These are phyloP conservation scores for Trichogramma dendrolimi DNA, from an alignment of 2,888 invertebrate species.

Conservation along the genomic window DNA sequence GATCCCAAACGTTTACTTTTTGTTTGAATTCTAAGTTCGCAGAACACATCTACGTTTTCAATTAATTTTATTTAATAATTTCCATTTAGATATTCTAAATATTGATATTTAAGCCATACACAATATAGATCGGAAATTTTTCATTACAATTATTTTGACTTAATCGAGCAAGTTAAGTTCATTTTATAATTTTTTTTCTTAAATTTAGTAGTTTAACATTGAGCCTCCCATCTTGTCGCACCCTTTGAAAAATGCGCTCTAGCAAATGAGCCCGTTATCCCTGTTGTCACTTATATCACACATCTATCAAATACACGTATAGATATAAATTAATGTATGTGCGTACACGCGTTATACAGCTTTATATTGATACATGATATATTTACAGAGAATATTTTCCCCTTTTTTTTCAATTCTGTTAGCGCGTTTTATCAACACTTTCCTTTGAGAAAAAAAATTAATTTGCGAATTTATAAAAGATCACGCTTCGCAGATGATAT, in stretches of 20 bases:
- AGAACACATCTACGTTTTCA: neutral
- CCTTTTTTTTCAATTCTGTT: too few species aligned
- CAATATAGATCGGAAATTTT: constrained; percentile 7
- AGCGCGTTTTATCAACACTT: too few species aligned
- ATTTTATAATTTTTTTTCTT: constrained; percentile 23
- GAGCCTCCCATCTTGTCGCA: constrained; percentile 27
- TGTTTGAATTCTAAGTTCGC: neutral
- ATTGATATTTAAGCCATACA: constrained; percentile 16
- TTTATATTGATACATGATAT: too few species aligned
- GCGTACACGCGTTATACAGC: too few species aligned
- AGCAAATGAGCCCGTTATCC: neutral
- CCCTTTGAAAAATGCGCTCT: constrained; percentile 13
- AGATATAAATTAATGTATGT: too few species aligned
- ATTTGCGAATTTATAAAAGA: too few species aligned
- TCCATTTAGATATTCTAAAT: constrained; percentile 19
- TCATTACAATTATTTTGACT: constrained; percentile 12
- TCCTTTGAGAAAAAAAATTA: too few species aligned
- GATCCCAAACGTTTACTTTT: constrained; percentile 28
- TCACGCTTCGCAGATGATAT: too few species aligned
- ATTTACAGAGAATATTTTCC: too few species aligned
- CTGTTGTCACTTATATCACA: too few species aligned
- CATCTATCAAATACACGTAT: too few species aligned
- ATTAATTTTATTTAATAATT: constrained; percentile 19
- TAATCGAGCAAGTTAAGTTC: constrained; percentile 16
- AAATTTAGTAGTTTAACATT: constrained; percentile 24